Percentiles rank a stretch among this genome's conserved stretches.
Conservation (phyloP, 2,797 vertebrate species). For the Telmatherina bonti region DNA sequence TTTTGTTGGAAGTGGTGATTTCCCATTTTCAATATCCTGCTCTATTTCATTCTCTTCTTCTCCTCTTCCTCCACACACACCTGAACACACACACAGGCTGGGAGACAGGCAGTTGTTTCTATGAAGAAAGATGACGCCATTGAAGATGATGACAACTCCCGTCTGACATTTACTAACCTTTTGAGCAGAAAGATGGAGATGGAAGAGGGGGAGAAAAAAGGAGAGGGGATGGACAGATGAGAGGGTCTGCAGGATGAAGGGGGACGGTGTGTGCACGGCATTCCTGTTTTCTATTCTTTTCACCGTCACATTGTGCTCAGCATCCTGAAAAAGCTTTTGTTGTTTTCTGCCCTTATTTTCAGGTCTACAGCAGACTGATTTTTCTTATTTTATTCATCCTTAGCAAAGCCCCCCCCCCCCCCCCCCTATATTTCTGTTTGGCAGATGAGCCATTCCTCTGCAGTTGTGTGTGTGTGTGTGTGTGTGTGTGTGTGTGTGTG, state of each 20-base stretch:
- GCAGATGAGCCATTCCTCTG: constrained; percentile 21
- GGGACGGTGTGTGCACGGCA: constrained; percentile 51
- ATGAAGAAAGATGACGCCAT: constrained; percentile 81
- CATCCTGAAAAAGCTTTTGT: constrained; percentile 62
- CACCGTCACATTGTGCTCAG: constrained; percentile 45
- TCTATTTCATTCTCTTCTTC: constrained; percentile 70
- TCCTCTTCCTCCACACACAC: constrained; percentile 22
- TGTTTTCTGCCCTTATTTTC: constrained; percentile 41
- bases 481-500: constrained; percentile 5
- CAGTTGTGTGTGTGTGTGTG: background rate
- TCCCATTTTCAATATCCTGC: constrained; percentile 71
- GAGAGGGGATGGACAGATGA: constrained; percentile 72
- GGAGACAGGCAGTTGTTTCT: constrained; percentile 55
- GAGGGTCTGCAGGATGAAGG: constrained; percentile 40
- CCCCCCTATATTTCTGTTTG: constrained; percentile 15
- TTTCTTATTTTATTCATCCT: constrained; percentile 18
- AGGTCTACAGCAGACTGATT: constrained; percentile 7
- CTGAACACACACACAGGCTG: constrained; percentile 20
- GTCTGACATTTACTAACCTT: constrained; percentile 91
- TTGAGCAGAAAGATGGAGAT: constrained; percentile 80
- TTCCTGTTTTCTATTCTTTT: constrained; percentile 74
- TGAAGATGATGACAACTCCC: constrained; percentile 88
- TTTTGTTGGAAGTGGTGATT: constrained; percentile 65
- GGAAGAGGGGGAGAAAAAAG: constrained; percentile 64
- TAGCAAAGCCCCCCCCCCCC: constrained; percentile 21